Evolutionary conservation across 1,140 invertebrate species (phyloP), one percentile per base, ranked within the genome.

Genomic region (Patella vulgata): DNA sequence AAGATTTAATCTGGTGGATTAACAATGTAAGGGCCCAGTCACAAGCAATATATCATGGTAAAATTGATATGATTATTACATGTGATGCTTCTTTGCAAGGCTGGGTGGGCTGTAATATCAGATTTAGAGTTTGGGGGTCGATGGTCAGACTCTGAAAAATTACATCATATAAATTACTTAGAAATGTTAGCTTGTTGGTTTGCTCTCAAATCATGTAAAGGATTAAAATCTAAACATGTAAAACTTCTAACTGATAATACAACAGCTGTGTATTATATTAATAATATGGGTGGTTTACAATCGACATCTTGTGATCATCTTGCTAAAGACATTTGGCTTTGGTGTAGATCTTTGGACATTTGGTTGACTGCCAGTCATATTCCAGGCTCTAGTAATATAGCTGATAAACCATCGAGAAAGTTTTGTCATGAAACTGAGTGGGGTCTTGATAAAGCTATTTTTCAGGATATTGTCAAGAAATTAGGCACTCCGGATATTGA

Each of bases 371-470:
- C 60, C 14, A 44, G 39, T 19, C 56, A 63, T 43, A 44, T 63
- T 33, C 55, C 59, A 30, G 65, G 59, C 14, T 14, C 28, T 0
- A 11, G 3, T 19, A 68, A 63, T 60, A 51, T 43, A 4, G 53
- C 64, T 31, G 59, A 66, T 44, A 28, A 9, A 14, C 23, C 40
- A 19, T 61, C 46, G 19, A 17, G 58, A 6, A 51, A 47, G 27
- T 46, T 68, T 30, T 30, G 43, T 47, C 54, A 57, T 56, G 36
- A 63, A n/a, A 63, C 33, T 21, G 60, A 68, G 31, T 68, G 66
- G 66, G 54, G 19, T 36, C 31, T 63, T 17, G 28, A 65, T 36
- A 12, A 27, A 50, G 4, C 46, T 19, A 27, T 61, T 23, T 69
- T 69, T 57, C 1, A 21, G 28, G 40, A n/a, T 6, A 14, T 66